Evolutionary conservation across 2,888 invertebrate species (phyloP), one percentile per base, ranked within the genome.

Genomic region (Mystacides longicornis): DNA sequence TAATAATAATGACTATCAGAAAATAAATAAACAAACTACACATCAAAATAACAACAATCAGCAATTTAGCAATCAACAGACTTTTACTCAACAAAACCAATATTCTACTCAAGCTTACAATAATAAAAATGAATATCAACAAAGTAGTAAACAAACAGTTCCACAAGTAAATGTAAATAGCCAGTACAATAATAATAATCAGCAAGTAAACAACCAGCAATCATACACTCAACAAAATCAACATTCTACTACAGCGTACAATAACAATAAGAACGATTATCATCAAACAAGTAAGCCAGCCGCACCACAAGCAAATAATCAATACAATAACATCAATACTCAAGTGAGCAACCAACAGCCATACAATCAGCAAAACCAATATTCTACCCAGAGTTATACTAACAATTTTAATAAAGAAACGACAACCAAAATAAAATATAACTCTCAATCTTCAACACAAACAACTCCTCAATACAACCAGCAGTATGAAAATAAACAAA

Each of bases 31-130:
- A 21, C 58, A 58, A 51, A 50, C 67, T 64, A 56, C 67, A 49
- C 50, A 70, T 65, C 51, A 49, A 4, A 59, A 61, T 18, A 59
- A 59, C 43, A 54, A 57, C 37, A 56, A 62, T 31, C 51, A 51
- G 50, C 51, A 49, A 52, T 58, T 49, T 27, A 55, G 50, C 19
- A 55, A 49, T 19, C 48, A 57, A 14, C 52, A 55, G 52, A 51
- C 46, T 21, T 27, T 22, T 9, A n/a, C n/a, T n/a, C n/a, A n/a
- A n/a, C n/a, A n/a, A n/a, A 20, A 43, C 33, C 47, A 22, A 49
- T 22, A 16, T 3, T 23, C n/a, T n/a, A 21, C 14, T 16, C 43
- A 43, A 16, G 16, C 16, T 14, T 43, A 43, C 43, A 7, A 43
- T 14, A 43, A 7, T 43, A 5, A 7, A 14, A 7, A 43, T 7